Percentiles rank a stretch among this genome's conserved stretches.
phyloP scores from a whole-genome alignment of 1,140 invertebrate species.

The Penaeus vannamei region DNA sequence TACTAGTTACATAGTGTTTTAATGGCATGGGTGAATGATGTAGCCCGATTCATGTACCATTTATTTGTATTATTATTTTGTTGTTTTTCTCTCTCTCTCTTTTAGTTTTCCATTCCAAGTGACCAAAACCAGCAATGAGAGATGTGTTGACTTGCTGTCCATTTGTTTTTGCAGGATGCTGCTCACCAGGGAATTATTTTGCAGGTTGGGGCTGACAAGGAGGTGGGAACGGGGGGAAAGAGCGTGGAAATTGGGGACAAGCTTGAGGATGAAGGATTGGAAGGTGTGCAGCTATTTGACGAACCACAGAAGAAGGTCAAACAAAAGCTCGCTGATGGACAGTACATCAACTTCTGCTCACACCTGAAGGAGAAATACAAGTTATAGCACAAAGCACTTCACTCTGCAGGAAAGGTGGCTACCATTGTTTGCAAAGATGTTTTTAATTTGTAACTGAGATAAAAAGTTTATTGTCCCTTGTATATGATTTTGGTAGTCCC shows the following conservation, averaged over 20 bases:
- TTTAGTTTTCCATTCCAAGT: too few relatives aligned
- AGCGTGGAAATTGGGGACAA: conserved; percentile 42
- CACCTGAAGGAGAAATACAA: conserved; percentile 26
- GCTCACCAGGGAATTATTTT: conserved; percentile 30
- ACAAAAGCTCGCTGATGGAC: conserved; percentile 37
- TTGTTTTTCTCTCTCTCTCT: too few relatives aligned
- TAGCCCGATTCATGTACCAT: too few relatives aligned
- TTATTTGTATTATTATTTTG: too few relatives aligned
- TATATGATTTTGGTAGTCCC: too few relatives aligned
- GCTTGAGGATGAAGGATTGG: conserved; percentile 49
- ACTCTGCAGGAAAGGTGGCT: too few relatives aligned
- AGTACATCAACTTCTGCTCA: conserved; percentile 47
- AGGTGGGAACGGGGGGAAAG: conserved; percentile 36
- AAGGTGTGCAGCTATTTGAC: conserved; percentile 44
- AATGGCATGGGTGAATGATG: too few relatives aligned
- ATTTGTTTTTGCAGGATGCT: conserved; percentile 38
- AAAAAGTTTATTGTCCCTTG: too few relatives aligned
- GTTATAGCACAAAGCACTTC: neutral
- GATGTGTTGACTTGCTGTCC: neutral
- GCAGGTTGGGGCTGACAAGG: conserved; percentile 53
- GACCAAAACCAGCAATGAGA: too few relatives aligned
- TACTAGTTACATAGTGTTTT: too few relatives aligned
- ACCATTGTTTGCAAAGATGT: too few relatives aligned
- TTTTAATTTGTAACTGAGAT: too few relatives aligned
- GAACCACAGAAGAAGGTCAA: conserved; percentile 45